phyloP scores from a whole-genome alignment of 2,113 vertebrate species.

The Chitala chitala region DNA sequence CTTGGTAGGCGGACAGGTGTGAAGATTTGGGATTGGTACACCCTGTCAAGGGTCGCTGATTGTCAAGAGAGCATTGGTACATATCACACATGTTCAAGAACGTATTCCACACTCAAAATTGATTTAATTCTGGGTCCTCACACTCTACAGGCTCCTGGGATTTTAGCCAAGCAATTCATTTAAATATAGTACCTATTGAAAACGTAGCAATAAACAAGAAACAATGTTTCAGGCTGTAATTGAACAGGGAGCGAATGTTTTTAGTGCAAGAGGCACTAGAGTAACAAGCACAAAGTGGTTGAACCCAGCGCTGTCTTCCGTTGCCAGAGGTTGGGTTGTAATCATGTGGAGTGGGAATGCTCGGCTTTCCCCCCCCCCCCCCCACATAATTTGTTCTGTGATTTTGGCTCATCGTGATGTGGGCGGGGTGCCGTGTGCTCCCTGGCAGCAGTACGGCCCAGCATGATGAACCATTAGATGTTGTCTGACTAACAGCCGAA shows the following conservation, averaged over 20 bases:
- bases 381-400: neutral
- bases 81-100: neutral
- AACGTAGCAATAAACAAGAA: neutral
- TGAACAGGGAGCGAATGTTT: neutral
- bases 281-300: neutral
- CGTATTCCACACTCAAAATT: neutral
- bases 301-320: neutral
- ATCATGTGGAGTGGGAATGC: neutral
- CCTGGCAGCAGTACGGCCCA: neutral
- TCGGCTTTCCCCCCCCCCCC: too few species aligned
- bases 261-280: neutral
- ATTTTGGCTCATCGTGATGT: neutral
- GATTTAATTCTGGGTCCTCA: neutral
- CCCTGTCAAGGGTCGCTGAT: neutral
- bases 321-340: neutral
- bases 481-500: too few species aligned
- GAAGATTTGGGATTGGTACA: neutral
- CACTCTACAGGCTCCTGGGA: neutral
- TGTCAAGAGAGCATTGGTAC: neutral
- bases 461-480: neutral
- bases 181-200: conserved; percentile 7
- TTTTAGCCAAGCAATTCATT: neutral
- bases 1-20: neutral
- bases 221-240: neutral
- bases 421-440: neutral